Conservation (phyloP, 2,888 invertebrate genomes). For the Stenichneumon culpator region DNA sequence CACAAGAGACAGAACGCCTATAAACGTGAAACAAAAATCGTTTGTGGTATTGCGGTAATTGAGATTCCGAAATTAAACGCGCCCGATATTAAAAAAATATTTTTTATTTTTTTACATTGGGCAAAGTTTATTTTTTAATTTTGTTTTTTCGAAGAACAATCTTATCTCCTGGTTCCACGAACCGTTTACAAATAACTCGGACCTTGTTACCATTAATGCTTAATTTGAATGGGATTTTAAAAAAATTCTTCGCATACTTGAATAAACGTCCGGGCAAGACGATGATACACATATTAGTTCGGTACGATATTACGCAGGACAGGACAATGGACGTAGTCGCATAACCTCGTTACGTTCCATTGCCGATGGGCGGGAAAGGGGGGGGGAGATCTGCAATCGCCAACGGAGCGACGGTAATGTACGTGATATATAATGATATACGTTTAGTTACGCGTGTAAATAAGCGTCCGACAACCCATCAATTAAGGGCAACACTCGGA, state of each 20-base stretch:
- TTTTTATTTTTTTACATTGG: not conserved
- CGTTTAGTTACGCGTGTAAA: conserved; percentile 42
- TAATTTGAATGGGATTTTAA: not conserved
- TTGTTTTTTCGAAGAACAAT: not conserved
- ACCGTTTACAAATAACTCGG: not conserved
- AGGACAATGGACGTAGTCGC: conserved; percentile 28
- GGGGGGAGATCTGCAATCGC: conserved; percentile 16
- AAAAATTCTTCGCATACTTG: not conserved
- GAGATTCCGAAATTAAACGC: conserved; percentile 11
- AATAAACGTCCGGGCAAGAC: not conserved
- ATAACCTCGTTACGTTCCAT: conserved; percentile 53
- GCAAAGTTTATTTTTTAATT: not conserved
- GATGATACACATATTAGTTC: conserved; percentile 27
- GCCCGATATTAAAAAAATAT: not conserved
- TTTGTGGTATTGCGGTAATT: conserved; percentile 50
- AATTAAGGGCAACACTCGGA: conserved; percentile 33
- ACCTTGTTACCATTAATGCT: not conserved
- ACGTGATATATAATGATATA: conserved; percentile 13
- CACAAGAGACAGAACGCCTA: conserved; percentile 61
- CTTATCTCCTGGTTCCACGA: not conserved
- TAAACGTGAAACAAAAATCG: conserved; percentile 59
- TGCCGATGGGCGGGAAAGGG: conserved; percentile 18
- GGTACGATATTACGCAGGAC: conserved; percentile 29
- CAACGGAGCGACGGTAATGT: conserved; percentile 15
- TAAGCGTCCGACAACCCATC: conserved; percentile 13